phyloP scores from a whole-genome alignment of 2,797 vertebrate species.

The Masticophis lateralis region DNA sequence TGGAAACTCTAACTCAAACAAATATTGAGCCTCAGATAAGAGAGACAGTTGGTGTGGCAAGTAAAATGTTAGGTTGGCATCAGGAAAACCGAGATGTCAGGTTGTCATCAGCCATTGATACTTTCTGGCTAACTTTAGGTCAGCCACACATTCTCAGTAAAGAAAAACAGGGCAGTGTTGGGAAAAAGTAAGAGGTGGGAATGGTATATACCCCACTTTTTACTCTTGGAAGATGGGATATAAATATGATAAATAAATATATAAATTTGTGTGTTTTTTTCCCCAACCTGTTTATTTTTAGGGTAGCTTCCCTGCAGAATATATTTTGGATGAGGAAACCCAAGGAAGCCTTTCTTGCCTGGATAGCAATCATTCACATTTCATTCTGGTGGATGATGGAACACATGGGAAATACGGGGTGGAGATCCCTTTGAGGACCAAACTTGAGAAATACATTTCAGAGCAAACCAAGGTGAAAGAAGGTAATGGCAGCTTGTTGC shows the following conservation, averaged over 20 bases:
- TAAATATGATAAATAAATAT: not conserved
- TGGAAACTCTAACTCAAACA: not conserved
- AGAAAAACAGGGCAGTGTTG: not conserved
- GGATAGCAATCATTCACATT: slow-evolving; percentile 94
- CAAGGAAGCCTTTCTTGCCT: slow-evolving; percentile 86
- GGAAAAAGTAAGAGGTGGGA: not conserved
- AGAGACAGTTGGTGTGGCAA: not conserved
- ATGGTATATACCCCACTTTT: not conserved
- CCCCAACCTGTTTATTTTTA: slow-evolving; percentile 48
- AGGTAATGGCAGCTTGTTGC: slow-evolving; percentile 49
- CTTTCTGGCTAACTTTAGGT: not conserved
- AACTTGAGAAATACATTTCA: slow-evolving; percentile 89
- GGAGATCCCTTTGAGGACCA: slow-evolving; percentile 79
- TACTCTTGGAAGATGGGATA: not conserved
- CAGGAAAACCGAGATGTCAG: not conserved
- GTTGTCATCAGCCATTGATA: not conserved
- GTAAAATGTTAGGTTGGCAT: not conserved
- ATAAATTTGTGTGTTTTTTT: not conserved
- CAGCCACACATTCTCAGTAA: not conserved
- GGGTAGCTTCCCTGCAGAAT: slow-evolving; percentile 86
- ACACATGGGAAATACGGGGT: slow-evolving; percentile 82
- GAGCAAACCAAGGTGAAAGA: slow-evolving; percentile 80
- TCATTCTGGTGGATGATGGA: slow-evolving; percentile 93
- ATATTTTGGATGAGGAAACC: slow-evolving; percentile 79
- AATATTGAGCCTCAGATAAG: not conserved